A percentile compares a stretch with the other conserved stretches of the same genome.
phyloP scores from a whole-genome alignment of 2,113 vertebrate species.

The Chlorodrepanis virens region DNA sequence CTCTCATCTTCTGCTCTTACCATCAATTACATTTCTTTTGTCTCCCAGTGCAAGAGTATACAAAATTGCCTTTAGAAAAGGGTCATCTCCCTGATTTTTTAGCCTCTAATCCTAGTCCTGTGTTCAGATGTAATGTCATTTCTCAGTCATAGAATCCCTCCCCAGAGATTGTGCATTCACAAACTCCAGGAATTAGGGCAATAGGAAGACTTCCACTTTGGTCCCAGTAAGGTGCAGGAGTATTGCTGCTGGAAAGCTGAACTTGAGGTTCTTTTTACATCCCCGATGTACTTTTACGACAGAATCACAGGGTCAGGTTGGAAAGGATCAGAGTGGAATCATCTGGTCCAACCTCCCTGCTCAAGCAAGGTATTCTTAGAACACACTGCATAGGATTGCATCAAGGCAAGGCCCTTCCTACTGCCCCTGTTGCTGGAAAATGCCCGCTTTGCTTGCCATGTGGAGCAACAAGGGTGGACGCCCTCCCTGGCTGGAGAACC shows the following conservation, averaged over 20 bases:
- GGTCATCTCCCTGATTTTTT: neutral
- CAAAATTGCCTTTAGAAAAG: neutral
- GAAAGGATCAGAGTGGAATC: neutral
- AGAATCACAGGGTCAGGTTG: neutral
- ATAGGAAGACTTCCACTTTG: neutral
- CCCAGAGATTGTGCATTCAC: neutral
- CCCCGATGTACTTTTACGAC: neutral
- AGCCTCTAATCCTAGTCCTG: neutral
- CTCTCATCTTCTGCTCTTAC: neutral
- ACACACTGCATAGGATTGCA: neutral
- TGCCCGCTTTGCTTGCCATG: neutral
- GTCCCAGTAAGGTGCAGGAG: neutral
- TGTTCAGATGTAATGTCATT: neutral
- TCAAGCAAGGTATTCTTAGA: neutral
- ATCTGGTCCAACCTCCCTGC: neutral
- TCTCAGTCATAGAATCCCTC: neutral
- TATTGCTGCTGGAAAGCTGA: neutral
- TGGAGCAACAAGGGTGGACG: rapidly evolving
- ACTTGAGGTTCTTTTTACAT: neutral
- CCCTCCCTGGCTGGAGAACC: neutral
- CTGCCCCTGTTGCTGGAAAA: neutral
- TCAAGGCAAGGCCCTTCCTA: neutral
- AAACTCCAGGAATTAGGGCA: neutral
- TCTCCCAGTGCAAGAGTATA: neutral
- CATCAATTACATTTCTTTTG: neutral